A percentile compares a stretch with the other conserved stretches of the same genome.
phyloP scores from a whole-genome alignment of 1,140 invertebrate genomes.

The Lordiphosa stackelbergi region DNA sequence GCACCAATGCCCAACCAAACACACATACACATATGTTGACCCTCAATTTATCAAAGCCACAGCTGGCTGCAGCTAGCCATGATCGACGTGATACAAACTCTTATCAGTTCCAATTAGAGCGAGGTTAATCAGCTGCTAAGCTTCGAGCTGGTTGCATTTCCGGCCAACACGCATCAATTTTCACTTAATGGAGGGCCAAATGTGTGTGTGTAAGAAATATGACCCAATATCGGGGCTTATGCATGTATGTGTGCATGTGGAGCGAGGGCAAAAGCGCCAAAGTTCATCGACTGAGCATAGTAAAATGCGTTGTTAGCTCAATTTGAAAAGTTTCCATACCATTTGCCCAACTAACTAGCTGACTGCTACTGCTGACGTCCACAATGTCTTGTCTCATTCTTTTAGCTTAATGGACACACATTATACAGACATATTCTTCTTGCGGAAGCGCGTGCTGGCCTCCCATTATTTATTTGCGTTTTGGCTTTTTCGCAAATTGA shows the following conservation, averaged over 20 bases:
- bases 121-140: conserved; percentile 5
- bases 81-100: conserved; percentile 3
- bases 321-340: conserved; percentile 28
- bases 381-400: not conserved
- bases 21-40: conserved; percentile 30
- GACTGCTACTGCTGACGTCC: conserved; percentile 23
- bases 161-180: conserved; percentile 8
- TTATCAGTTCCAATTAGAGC: conserved; percentile 20
- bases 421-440: conserved; percentile 10
- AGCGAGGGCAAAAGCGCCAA: conserved; percentile 8
- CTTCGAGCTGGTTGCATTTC: not conserved
- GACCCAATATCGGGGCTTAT: conserved; percentile 4
- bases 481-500: conserved; percentile 53
- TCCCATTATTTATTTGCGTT: conserved; percentile 38
- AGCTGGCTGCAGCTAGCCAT: conserved; percentile 34
- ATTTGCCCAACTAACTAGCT: conserved; percentile 7
- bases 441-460: conserved; percentile 58
- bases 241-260: not conserved
- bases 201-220: not conserved
- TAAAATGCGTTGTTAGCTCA: conserved; percentile 8
- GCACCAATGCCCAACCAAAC: conserved; percentile 40
- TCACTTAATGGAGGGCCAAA: not conserved
- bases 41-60: conserved; percentile 55
- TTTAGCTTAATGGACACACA: conserved; percentile 52
- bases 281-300: conserved; percentile 9